Percentiles rank a stretch among this genome's conserved stretches.
Conservation (phyloP, 1,140 invertebrate genomes). For the Orussus abietinus region DNA sequence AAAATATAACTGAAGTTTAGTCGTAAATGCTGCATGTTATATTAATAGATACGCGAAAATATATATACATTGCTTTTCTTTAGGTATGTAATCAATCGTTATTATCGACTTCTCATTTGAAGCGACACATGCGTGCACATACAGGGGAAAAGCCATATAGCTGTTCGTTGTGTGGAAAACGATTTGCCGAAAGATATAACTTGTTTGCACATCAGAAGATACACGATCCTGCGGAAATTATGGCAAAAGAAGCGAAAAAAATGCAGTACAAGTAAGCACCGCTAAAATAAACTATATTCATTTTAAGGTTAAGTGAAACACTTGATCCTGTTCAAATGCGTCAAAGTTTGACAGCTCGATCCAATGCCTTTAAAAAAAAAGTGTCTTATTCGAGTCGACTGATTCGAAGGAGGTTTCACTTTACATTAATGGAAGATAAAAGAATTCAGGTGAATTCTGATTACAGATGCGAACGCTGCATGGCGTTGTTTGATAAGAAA, state of each 20-base stretch:
- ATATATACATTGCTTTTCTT: conserved; percentile 3
- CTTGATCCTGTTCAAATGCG: too few relatives aligned
- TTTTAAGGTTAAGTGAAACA: conserved; percentile 4
- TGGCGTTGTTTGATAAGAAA: conserved; percentile 37
- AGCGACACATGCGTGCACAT: conserved; percentile 64
- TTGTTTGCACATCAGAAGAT: conserved; percentile 51
- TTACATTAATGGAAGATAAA: neutral
- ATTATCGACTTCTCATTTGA: conserved; percentile 62
- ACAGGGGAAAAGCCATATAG: conserved; percentile 66
- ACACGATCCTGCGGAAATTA: conserved; percentile 37
- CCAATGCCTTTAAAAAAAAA: too few relatives aligned
- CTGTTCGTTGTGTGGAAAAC: conserved; percentile 62
- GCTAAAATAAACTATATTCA: neutral
- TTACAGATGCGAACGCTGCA: conserved; percentile 55
- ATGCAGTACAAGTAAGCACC: conserved; percentile 26
- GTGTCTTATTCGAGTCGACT: too few relatives aligned
- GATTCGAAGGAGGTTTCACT: too few relatives aligned
- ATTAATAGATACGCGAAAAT: neutral
- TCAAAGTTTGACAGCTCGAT: too few relatives aligned
- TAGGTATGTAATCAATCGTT: conserved; percentile 57
- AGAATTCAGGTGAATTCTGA: neutral
- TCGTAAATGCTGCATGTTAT: too few relatives aligned
- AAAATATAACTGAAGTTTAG: too few relatives aligned
- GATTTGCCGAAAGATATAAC: conserved; percentile 64
- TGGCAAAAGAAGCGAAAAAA: conserved; percentile 28